Conservation (phyloP, 2,113 vertebrate species). For the Clarias magur region DNA sequence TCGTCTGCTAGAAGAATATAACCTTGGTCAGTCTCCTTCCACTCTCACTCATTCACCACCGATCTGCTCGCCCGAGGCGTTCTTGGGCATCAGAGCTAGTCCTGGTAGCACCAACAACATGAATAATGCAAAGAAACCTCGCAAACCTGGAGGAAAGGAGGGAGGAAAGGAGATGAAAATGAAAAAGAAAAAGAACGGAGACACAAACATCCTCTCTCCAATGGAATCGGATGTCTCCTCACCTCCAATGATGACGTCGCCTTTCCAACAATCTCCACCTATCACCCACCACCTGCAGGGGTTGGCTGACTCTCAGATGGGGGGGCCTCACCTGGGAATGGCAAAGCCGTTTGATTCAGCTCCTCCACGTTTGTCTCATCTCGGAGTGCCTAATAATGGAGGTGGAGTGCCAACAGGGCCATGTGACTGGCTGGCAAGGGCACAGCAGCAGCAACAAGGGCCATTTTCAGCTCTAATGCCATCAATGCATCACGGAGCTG, state of each 20-base stretch:
- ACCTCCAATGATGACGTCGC: slow-evolving; percentile 88
- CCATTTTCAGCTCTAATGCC: slow-evolving; percentile 83
- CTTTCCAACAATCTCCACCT: slow-evolving; percentile 87
- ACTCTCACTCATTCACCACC: slow-evolving; percentile 85
- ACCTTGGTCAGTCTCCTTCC: slow-evolving; percentile 87
- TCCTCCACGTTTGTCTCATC: slow-evolving; percentile 86
- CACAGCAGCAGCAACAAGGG: slow-evolving; percentile 66
- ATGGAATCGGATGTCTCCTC: slow-evolving; percentile 94
- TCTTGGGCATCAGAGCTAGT: slow-evolving; percentile 69
- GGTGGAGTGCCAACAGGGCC: slow-evolving; percentile 68
- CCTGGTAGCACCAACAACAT: slow-evolving; percentile 57
- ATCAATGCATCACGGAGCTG: slow-evolving; percentile 75
- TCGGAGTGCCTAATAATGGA: slow-evolving; percentile 72
- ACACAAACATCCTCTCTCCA: slow-evolving; percentile 84
- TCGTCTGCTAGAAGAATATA: slow-evolving; percentile 90
- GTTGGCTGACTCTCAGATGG: slow-evolving; percentile 88
- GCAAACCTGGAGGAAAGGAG: slow-evolving; percentile 87
- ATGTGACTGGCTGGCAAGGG: slow-evolving; percentile 84
- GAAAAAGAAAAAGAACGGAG: slow-evolving; percentile 86
- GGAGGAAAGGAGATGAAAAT: slow-evolving; percentile 85
- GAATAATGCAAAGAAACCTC: slow-evolving; percentile 90
- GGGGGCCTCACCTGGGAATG: slow-evolving; percentile 86
- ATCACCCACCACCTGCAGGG: slow-evolving; percentile 86
- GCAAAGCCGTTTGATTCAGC: slow-evolving; percentile 85
- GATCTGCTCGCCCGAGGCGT: slow-evolving; percentile 88